These are phyloP conservation scores for Belgica antarctica DNA, from an alignment of 2,888 invertebrate species.

Conservation along the genomic window DNA sequence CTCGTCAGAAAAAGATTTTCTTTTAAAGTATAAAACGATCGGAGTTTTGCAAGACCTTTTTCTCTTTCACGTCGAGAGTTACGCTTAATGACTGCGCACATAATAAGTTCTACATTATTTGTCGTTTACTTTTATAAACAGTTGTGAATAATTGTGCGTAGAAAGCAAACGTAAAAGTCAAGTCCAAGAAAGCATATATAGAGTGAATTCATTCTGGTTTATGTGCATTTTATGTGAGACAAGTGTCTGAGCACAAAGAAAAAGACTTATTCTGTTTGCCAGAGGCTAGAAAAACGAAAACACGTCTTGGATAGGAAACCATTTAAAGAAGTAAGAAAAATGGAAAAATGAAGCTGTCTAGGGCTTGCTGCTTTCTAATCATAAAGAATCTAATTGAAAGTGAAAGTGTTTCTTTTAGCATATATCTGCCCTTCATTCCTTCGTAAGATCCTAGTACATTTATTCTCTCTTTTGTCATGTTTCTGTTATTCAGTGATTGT, in stretches of 20 bases:
- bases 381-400: conserved; percentile 24
- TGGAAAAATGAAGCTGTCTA: background rate
- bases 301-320: too few species aligned
- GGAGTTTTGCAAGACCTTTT: background rate
- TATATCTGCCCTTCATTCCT: too few species aligned
- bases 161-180: background rate
- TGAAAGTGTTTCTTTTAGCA: conserved; percentile 24
- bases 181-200: conserved; percentile 20
- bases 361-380: too few species aligned
- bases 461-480: too few species aligned
- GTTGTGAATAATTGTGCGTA: conserved; percentile 12
- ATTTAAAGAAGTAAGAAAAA: background rate
- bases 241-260: conserved; percentile 1
- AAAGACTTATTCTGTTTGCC: background rate
- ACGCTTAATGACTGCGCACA: background rate
- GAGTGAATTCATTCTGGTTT: conserved; percentile 10
- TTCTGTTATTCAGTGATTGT: too few species aligned
- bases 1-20: background rate
- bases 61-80: background rate
- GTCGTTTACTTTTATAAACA: background rate
- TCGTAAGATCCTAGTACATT: too few species aligned
- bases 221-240: conserved; percentile 6
- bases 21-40: background rate
- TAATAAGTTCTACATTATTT: background rate
- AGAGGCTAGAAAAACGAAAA: too few species aligned